Conservation (phyloP, 2,113 vertebrate genomes). For the Clarias gariepinus region DNA sequence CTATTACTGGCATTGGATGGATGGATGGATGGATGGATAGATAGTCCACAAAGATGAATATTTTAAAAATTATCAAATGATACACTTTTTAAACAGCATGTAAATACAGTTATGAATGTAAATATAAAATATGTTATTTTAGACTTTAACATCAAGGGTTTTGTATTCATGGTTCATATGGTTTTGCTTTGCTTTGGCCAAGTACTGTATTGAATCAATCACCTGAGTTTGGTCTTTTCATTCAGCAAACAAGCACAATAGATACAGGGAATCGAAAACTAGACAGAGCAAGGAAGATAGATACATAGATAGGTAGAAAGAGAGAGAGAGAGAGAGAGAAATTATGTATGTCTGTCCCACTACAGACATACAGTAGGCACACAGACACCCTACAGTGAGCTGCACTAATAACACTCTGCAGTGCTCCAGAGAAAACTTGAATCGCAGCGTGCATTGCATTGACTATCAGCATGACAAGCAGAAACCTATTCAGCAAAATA, state of each 20-base stretch:
- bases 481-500: not conserved
- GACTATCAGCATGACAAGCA: not conserved
- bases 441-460: not conserved
- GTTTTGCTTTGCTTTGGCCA: not conserved
- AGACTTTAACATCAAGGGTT: not conserved
- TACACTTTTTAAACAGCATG: not conserved
- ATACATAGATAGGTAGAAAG: not conserved
- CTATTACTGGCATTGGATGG: not conserved
- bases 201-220: not conserved
- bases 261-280: slow-evolving; percentile 19
- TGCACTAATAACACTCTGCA: slow-evolving; percentile 51
- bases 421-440: slow-evolving; percentile 25
- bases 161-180: not conserved
- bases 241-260: slow-evolving; percentile 42
- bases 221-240: slow-evolving; percentile 1
- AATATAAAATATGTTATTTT: not conserved
- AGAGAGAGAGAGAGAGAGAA: slow-evolving; percentile 29
- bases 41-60: not conserved
- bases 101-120: not conserved
- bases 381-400: slow-evolving; percentile 30
- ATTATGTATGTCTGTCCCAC: slow-evolving; percentile 30
- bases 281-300: not conserved
- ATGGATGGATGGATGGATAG: not conserved
- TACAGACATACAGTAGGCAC: slow-evolving; percentile 35
- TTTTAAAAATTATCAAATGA: not conserved